Conservation (phyloP, 2,797 vertebrate species). For the Sebastes taczanowskii region DNA sequence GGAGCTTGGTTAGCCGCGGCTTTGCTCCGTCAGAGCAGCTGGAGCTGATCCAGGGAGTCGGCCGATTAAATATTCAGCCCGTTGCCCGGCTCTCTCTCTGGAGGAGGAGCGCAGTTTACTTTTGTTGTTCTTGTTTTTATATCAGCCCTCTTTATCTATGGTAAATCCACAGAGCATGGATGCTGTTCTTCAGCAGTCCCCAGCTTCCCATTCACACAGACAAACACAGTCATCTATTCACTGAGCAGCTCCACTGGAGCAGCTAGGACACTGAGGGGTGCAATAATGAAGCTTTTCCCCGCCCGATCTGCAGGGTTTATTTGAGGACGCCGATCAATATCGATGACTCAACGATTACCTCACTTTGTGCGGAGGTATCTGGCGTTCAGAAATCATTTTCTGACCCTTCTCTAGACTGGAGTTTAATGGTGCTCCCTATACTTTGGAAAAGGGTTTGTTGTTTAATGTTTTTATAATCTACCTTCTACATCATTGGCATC, state of each 20-base stretch:
- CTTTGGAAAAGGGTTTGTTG: not conserved
- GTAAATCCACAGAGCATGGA: not conserved
- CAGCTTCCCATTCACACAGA: conserved; percentile 2
- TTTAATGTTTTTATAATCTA: not conserved
- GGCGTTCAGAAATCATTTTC: not conserved
- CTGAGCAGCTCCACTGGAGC: not conserved
- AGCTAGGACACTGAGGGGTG: not conserved
- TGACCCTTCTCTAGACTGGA: too few species aligned
- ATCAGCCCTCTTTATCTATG: not conserved
- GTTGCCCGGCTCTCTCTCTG: conserved; percentile 22
- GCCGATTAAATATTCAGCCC: conserved; percentile 69
- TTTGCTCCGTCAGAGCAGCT: conserved; percentile 40
- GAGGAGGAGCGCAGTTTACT: not conserved
- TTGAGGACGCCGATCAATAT: not conserved
- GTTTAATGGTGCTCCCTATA: not conserved
- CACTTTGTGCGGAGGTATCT: not conserved
- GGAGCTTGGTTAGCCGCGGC: conserved; percentile 26
- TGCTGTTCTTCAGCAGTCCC: not conserved
- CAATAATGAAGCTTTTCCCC: not conserved
- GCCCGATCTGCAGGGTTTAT: not conserved
- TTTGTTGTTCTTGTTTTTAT: conserved; percentile 15
- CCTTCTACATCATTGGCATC: too few species aligned
- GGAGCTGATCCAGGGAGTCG: conserved; percentile 25
- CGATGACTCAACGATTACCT: not conserved
- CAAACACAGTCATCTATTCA: not conserved